phyloP scores from a whole-genome alignment of 2,888 invertebrate genomes.

The Spisula solida region DNA sequence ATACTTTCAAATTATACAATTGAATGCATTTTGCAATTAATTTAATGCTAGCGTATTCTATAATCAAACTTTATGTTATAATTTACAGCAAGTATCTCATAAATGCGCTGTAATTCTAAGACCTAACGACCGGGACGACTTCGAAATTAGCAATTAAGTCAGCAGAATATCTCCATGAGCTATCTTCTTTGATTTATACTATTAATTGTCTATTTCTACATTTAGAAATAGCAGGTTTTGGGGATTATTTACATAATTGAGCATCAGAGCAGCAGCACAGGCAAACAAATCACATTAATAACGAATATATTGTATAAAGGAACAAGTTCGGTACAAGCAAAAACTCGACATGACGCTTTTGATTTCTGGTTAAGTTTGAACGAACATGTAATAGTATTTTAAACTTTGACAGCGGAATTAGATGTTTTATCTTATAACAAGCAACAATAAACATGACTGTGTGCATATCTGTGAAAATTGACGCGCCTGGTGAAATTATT shows the following conservation, averaged over 20 bases:
- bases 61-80: not conserved
- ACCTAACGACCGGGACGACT: not conserved
- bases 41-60: not conserved
- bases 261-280: not conserved
- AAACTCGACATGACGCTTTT: too few species aligned
- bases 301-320: not conserved
- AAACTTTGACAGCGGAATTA: too few species aligned
- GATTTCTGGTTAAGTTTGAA: too few species aligned
- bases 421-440: too few species aligned
- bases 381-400: too few species aligned
- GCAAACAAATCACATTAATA: not conserved
- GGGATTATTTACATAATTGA: slow-evolving; percentile 14
- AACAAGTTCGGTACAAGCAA: too few species aligned
- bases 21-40: not conserved
- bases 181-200: slow-evolving; percentile 31
- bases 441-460: too few species aligned
- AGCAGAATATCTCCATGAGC: too few species aligned
- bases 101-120: not conserved
- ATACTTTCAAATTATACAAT: not conserved
- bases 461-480: too few species aligned
- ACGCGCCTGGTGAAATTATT: too few species aligned
- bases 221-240: not conserved
- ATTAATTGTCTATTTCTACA: slow-evolving; percentile 26
- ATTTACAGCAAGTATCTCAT: not conserved
- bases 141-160: not conserved